Evolutionary conservation across 1,140 invertebrate species (phyloP).

Genomic region (Ostrea edulis): DNA sequence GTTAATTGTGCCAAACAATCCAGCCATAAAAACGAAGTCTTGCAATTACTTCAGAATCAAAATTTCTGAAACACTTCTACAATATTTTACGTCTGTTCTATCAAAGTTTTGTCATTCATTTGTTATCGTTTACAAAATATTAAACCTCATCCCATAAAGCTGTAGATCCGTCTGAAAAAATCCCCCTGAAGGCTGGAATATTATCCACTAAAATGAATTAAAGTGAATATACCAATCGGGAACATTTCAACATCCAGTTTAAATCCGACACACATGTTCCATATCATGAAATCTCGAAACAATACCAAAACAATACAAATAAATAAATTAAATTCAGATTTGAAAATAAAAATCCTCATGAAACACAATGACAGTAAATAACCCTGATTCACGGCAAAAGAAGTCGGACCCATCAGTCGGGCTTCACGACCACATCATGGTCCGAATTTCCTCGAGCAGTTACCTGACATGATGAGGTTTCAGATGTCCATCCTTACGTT

Average conservation of each 20-base stretch:
- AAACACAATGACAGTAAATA: not conserved
- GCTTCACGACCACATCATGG: not conserved
- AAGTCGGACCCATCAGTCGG: not conserved
- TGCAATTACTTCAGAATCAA: not conserved
- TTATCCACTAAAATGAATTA: not conserved
- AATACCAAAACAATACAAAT: not conserved
- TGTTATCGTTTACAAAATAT: no score
- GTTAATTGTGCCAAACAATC: not conserved
- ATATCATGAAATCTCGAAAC: not conserved
- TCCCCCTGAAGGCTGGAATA: no score
- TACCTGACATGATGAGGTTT: slow-evolving; percentile 19
- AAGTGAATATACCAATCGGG: not conserved
- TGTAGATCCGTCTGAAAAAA: no score
- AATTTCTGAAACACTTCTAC: not conserved
- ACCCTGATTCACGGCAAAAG: not conserved
- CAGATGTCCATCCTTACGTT: slow-evolving; percentile 34
- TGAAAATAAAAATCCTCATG: not conserved
- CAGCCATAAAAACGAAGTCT: not conserved
- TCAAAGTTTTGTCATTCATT: no score
- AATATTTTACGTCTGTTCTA: no score
- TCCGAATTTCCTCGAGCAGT: slow-evolving; percentile 23
- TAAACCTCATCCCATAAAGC: no score
- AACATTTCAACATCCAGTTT: not conserved
- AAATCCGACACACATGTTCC: not conserved
- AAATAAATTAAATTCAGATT: not conserved